A percentile compares a stretch with the other conserved stretches of the same genome.
These are phyloP conservation scores for Eupithecia tripunctaria DNA, from an alignment of 2,888 invertebrate species.

Conservation along the genomic window DNA sequence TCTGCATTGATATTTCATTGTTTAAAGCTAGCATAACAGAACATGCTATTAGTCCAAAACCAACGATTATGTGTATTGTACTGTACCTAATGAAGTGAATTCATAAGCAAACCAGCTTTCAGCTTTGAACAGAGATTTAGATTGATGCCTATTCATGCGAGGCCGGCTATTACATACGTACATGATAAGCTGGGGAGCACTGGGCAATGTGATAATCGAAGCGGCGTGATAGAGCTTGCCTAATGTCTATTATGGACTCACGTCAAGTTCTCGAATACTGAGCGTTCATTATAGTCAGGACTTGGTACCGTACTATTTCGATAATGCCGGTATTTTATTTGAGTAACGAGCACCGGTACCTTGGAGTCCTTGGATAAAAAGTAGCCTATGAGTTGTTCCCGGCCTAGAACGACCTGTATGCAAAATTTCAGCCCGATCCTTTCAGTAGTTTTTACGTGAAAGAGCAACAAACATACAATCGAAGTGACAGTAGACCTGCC, in stretches of 20 bases:
- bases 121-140: conserved; percentile 7
- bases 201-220: not conserved
- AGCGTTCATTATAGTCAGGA: too few species aligned
- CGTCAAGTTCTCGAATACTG: not conserved
- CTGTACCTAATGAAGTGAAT: conserved; percentile 8
- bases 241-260: not conserved
- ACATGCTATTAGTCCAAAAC: not conserved
- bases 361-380: too few species aligned
- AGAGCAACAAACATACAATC: not conserved
- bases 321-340: too few species aligned
- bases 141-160: conserved; percentile 16
- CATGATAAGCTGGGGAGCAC: not conserved
- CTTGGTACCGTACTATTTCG: too few species aligned
- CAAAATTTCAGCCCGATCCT: too few species aligned
- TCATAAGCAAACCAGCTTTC: conserved; percentile 17
- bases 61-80: not conserved
- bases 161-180: conserved; percentile 1
- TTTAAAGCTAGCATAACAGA: not conserved
- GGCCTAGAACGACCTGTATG: too few species aligned
- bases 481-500: too few species aligned
- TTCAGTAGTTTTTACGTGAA: too few species aligned
- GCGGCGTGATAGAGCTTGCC: not conserved
- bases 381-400: too few species aligned
- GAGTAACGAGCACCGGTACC: too few species aligned
- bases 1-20: too few species aligned